These are phyloP conservation scores for Rhagonycha lutea DNA, from an alignment of 2,888 invertebrate species.

Conservation along the genomic window DNA sequence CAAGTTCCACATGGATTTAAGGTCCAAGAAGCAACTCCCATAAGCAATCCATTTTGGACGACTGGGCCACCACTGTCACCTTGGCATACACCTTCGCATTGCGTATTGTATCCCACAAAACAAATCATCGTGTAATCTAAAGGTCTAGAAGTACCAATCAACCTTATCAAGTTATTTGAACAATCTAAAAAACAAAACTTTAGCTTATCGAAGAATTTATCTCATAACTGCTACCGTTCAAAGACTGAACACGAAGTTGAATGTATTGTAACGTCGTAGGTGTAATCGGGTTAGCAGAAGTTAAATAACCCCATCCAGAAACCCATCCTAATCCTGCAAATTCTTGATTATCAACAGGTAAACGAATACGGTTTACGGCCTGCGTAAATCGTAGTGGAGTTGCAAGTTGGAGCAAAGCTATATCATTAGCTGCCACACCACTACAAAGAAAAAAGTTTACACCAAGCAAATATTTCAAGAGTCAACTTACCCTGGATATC, in stretches of 20 bases:
- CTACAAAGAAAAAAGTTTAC: background rate
- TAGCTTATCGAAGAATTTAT: background rate
- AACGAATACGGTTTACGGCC: conserved; percentile 55
- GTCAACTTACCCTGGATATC: conserved; percentile 54
- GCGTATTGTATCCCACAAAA: conserved; percentile 56
- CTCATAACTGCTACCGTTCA: background rate
- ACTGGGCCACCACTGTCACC: conserved; percentile 64
- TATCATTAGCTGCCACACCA: conserved; percentile 9
- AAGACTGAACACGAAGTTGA: background rate
- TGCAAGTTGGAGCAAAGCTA: conserved; percentile 6
- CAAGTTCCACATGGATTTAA: conserved; percentile 58
- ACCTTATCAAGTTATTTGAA: conserved; percentile 50
- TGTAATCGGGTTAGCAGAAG: background rate
- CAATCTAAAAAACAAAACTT: conserved; percentile 50
- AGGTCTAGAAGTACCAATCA: conserved; percentile 50
- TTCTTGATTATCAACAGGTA: conserved; percentile 47
- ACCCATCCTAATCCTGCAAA: conserved; percentile 49
- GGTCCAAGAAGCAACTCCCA: conserved; percentile 65
- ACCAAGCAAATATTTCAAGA: background rate
- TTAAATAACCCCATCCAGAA: conserved; percentile 58
- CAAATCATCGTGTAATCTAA: conserved; percentile 57
- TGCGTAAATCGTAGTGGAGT: conserved; percentile 38
- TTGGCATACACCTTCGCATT: conserved; percentile 55
- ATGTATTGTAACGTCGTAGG: conserved; percentile 2
- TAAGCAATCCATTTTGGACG: conserved; percentile 47